Evolutionary conservation across 2,888 invertebrate genomes (phyloP), one percentile per base, ranked within the genome.

Genomic region (Agrilus biguttatus): DNA sequence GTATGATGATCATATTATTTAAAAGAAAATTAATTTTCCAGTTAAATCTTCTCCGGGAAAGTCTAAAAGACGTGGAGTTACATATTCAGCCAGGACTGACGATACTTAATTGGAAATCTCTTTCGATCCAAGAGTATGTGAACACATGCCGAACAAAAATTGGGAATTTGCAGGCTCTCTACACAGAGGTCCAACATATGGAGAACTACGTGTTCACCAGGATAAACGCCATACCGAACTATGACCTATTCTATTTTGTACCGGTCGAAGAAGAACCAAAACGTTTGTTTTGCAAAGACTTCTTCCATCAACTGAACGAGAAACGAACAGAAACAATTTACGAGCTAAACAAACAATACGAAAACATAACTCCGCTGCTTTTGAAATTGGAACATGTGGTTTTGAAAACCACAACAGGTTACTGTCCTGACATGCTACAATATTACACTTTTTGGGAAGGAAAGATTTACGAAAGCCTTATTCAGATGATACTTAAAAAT

Each of bases 341-440:
- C 2, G 65, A 71, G 5, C 72, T 92, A 60, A 70, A 77, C 1
- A 75, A 78, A 40, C 74, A 81, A n/a, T 89, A 89, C 59, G 76
- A 81, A 37, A 82, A 84, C 0, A 71, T 89, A 37, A 83, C 85
- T 0, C 88, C 90, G 0, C 77, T 89, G 43, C 69, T 93, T 12
- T 79, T 82, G 53, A 92, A 92, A 65, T 64, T 92, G 47, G 92
- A 93, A 65, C 84, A 83, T 48, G 67, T 92, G 33, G 83, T 90
- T 2, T 72, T 88, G 14, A 81, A 82, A 46, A 80, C 84, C 2
- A 82, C 82, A 51, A 82, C 84, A 0, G 90, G 91, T 2, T 71
- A 68, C 41, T 82, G 83, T 0, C 62, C 71, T 1, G 76, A 79
- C 47, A 86, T 93, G 83, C 68, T 69, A 5, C 68, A 78, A 1